Percentiles rank a stretch among this genome's conserved stretches.
Conservation (phyloP, 2,888 invertebrate species). For the Acanthosepion pharaonis region DNA sequence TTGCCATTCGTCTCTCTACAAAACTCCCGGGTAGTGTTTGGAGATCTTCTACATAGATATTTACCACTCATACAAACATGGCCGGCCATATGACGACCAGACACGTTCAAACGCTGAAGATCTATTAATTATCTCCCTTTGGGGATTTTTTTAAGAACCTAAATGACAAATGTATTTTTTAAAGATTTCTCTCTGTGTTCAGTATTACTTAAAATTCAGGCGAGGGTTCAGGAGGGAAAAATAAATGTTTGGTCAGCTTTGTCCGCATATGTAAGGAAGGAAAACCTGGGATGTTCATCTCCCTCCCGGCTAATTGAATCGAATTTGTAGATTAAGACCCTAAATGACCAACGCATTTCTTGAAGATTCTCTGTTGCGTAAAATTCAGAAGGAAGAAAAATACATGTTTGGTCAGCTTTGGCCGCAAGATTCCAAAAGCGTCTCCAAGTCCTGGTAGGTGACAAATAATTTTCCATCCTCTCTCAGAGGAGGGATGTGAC, state of each 20-base stretch:
- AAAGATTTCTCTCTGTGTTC: background rate
- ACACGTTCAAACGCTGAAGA: background rate
- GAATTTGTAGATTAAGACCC: background rate
- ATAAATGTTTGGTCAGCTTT: background rate
- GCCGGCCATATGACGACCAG: background rate
- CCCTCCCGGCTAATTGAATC: background rate
- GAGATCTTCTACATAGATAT: background rate
- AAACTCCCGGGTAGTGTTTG: background rate
- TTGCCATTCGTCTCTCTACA: background rate
- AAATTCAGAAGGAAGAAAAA: no score
- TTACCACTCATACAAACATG: background rate
- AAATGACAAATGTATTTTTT: background rate
- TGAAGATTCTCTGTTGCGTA: no score
- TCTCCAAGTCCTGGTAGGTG: no score
- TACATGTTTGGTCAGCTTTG: no score
- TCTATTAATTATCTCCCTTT: background rate
- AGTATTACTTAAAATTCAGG: background rate
- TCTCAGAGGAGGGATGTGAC: no score
- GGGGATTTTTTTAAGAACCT: background rate
- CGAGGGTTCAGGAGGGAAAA: background rate
- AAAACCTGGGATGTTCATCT: background rate
- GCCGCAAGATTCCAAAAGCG: no score
- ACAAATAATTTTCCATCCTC: no score
- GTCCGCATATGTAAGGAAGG: background rate
- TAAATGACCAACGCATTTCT: no score